Evolutionary conservation across 2,888 invertebrate species (phyloP), one percentile per base, ranked within the genome.

Genomic region (Macrophya annulata): DNA sequence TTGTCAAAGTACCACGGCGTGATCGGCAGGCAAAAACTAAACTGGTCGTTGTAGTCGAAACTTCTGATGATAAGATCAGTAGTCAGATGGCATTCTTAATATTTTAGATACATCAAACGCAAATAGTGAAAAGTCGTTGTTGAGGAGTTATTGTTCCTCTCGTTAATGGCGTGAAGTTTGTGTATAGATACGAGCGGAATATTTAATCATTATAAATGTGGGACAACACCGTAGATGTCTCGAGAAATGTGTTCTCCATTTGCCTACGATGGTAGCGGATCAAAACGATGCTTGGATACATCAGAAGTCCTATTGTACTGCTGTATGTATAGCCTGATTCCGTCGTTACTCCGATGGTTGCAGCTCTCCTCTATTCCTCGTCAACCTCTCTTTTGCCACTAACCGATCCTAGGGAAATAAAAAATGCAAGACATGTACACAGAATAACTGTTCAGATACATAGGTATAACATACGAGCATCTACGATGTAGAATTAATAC

Each of bases 391-490:
- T 59, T 59, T 59, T 31, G 9, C 51, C 83, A 40, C 83, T 10
- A 62, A 31, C 68, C 83, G 68, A 83, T 71, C 85, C 65, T 85
- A 85, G 85, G 86, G 86, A 88, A 86, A 87, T 86, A 88, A 88
- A 87, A 88, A 87, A 88, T 87, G 88, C 88, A 86, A 85, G 86
- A 31, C 88, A 86, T 88, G 89, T 87, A 87, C 86, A 86, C 86
- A 84, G 86, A 85, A 87, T 88, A 88, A 89, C 89, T 89, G 89
- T 88, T 83, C 48, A 71, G 68, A 83, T 45, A 65, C 81, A 59
- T 81, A 81, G 51, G 31, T 81, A 83, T 48, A 83, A 71, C 83
- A 48, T 68, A 68, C 83, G 68, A 83, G 48, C 55, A 83, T 83
- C 83, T 51, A 68, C 71, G 83, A 81, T 37, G 81, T 62, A 43